Evolutionary conservation across 1,140 invertebrate species (phyloP).

Genomic region (Drosophila chauvacae): DNA sequence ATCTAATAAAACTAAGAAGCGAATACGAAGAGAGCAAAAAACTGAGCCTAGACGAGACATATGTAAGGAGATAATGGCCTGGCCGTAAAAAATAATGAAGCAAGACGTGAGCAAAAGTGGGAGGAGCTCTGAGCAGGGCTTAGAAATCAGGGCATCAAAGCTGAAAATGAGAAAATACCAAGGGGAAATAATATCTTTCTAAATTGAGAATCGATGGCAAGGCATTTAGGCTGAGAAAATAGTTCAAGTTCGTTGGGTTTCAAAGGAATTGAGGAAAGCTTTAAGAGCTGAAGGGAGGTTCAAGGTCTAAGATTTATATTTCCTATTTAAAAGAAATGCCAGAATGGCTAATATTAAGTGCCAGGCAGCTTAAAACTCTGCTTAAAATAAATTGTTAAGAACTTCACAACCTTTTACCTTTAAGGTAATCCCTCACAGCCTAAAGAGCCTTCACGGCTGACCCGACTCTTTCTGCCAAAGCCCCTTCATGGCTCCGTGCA

Average conservation of each 20-base stretch:
- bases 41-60: conserved; percentile 28
- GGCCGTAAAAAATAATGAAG: conserved; percentile 76
- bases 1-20: conserved; percentile 21
- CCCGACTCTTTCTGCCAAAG: conserved; percentile 23
- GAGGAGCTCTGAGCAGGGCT: not conserved
- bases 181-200: conserved; percentile 15
- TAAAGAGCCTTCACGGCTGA: not conserved
- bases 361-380: not conserved
- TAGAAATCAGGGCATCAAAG: conserved; percentile 51
- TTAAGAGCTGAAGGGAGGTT: not conserved
- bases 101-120: conserved; percentile 27
- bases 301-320: no score
- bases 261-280: not conserved
- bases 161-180: conserved; percentile 50
- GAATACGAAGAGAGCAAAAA: not conserved
- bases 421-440: conserved; percentile 12
- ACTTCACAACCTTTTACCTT: conserved; percentile 2
- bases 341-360: not conserved
- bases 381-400: not conserved
- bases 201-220: conserved; percentile 53
- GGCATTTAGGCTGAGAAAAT: conserved; percentile 24
- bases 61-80: conserved; percentile 69
- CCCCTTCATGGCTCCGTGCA: conserved; percentile 64
- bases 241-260: conserved; percentile 33
- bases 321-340: not conserved